Conservation (phyloP, 2,888 invertebrate genomes). For the Drosophila leonis region DNA sequence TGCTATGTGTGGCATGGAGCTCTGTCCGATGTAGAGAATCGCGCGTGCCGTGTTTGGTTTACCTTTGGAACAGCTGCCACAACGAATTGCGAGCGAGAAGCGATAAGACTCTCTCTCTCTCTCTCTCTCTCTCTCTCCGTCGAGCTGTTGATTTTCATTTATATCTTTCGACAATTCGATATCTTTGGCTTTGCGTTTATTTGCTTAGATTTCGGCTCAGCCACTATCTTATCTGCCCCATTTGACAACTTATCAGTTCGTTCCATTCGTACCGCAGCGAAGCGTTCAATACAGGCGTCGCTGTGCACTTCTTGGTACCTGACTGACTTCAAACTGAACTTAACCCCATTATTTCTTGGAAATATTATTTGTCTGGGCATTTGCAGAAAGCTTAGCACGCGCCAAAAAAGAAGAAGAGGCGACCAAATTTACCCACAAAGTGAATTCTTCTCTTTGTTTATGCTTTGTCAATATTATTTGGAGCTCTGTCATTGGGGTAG, state of each 20-base stretch:
- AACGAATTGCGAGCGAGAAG: constrained; percentile 28
- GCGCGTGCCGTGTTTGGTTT: constrained; percentile 65
- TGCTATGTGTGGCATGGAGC: constrained; percentile 5
- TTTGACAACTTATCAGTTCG: constrained; percentile 49
- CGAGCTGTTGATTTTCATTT: constrained; percentile 10
- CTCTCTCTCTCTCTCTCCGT: constrained; percentile 11
- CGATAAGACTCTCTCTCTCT: constrained; percentile 35
- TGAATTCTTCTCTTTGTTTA: constrained; percentile 37
- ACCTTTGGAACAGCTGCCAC: constrained; percentile 68
- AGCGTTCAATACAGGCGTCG: constrained; percentile 4
- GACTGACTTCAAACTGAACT: constrained; percentile 65
- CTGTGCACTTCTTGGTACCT: constrained; percentile 54
- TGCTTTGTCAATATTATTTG: constrained; percentile 54
- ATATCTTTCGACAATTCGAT: constrained; percentile 37
- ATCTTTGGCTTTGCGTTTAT: constrained; percentile 44
- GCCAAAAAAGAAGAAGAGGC: constrained; percentile 48
- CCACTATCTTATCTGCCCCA: constrained; percentile 57
- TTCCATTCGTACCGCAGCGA: not conserved
- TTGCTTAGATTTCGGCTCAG: constrained; percentile 65
- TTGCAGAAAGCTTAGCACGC: constrained; percentile 70
- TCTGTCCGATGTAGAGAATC: constrained; percentile 35
- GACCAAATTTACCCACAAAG: constrained; percentile 6
- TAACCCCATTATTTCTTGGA: constrained; percentile 71
- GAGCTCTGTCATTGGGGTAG: not conserved
- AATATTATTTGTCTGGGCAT: constrained; percentile 54